Base-by-base conservation (phyloP, 2,797 vertebrate genomes). In the Setipinna tenuifilis region DNA sequence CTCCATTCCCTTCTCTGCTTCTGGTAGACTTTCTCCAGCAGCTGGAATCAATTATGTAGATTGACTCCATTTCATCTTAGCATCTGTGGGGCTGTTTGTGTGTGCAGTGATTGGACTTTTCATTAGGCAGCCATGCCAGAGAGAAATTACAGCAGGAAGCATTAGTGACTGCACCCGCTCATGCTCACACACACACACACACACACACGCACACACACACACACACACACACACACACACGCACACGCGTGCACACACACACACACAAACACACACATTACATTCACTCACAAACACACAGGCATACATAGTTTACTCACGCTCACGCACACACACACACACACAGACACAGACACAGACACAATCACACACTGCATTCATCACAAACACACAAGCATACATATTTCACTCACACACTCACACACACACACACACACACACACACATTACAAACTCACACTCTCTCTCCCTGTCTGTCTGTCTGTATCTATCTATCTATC, bases 31-130 rank as follows among this genome's bases (percentile, higher is more conserved):
- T 88, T 83, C 54, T 12, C 83, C n/a, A 82, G 78, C 83, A 89
- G 87, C 89, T 87, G 75, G 75, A 89, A 90, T 90, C 90, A 89
- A 90, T 89, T 89, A 88, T 85, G 87, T 59, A 87, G 88, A 90
- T 88, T 86, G 86, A 89, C 87, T 87, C 62, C 5, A 62, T 84
- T 89, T 82, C 87, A 87, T 83, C 25, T 80, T 75, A 81, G 86
- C 85, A 88, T 90, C 85, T 82, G 84, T 83, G 83, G 86, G 65
- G 84, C 83, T 89, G 86, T 88, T 89, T 86, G 84, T 88, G 85
- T 86, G 84, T 35, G n/a, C 83, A 0, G 82, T 84, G 82, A 19
- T 48, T 82, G 83, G 82, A 78, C 58, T 86, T 88, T 87, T 86
- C 87, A 86, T 88, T 81, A 87, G 65, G 65, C 44, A 41, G 83